Evolutionary conservation across 1,140 invertebrate species (phyloP).

Genomic region (Aphelinus atriplicis): DNA sequence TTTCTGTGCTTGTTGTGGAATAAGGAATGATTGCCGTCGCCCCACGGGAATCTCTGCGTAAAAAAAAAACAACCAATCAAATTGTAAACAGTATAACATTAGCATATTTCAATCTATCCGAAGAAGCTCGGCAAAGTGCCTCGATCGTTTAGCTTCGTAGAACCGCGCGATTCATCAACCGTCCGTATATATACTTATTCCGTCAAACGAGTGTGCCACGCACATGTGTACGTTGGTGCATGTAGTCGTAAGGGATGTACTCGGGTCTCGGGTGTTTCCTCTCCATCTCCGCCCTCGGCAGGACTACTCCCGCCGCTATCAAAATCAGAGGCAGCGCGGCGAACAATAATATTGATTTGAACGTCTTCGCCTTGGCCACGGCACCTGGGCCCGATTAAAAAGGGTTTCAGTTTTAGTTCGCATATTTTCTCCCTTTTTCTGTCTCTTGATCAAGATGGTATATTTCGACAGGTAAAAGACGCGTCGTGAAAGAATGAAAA

Average conservation of each 20-base stretch:
- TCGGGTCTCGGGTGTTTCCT: conserved; percentile 40
- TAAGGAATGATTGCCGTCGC: conserved; percentile 83
- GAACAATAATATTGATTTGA: background rate
- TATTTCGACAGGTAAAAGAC: no score
- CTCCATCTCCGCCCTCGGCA: conserved; percentile 21
- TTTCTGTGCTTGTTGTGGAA: conserved; percentile 88
- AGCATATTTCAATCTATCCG: no score
- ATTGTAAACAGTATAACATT: background rate
- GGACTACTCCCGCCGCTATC: background rate
- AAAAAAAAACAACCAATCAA: conserved; percentile 11
- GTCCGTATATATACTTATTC: background rate
- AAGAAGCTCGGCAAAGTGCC: no score
- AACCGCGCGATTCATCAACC: no score
- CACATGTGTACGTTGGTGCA: conserved; percentile 40
- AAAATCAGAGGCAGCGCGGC: background rate
- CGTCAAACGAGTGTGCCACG: background rate
- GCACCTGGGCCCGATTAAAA: background rate
- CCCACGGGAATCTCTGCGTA: conserved; percentile 77
- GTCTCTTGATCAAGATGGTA: no score
- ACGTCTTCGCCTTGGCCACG: background rate
- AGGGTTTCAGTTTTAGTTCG: no score
- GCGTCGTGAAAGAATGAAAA: no score
- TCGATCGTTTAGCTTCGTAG: no score
- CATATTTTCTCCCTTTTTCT: no score
- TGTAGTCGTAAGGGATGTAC: conserved; percentile 46